phyloP scores from a whole-genome alignment of 2,888 invertebrate genomes.

The Lobophora halterata region DNA sequence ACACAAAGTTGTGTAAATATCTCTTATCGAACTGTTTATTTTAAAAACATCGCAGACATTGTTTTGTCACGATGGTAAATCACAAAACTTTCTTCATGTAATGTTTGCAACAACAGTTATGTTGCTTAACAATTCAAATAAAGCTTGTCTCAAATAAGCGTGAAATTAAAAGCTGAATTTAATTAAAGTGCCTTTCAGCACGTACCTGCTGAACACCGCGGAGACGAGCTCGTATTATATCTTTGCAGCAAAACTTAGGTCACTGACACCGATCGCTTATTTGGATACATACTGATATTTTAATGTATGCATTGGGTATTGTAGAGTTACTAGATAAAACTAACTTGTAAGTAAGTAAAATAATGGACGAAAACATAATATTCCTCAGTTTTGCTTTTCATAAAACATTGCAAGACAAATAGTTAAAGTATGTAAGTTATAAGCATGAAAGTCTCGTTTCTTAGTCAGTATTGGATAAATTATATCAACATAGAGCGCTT shows the following conservation, averaged over 20 bases:
- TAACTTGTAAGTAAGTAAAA: neutral
- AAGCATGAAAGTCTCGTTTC: no score
- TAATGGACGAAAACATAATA: neutral
- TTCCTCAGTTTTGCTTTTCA: neutral
- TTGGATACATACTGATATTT: constrained; percentile 18
- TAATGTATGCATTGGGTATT: constrained; percentile 24
- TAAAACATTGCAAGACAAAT: no score
- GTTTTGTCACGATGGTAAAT: no score
- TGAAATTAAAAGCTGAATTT: constrained; percentile 7
- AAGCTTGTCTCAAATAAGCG: constrained; percentile 3
- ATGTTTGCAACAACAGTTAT: constrained; percentile 6
- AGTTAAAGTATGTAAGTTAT: no score
- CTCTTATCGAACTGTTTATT: no score
- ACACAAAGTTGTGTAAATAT: no score
- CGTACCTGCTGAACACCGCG: constrained; percentile 19
- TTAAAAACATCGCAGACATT: no score
- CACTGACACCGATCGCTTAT: constrained; percentile 24
- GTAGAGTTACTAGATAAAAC: constrained; percentile 12
- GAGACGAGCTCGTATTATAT: constrained; percentile 18
- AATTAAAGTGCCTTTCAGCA: constrained; percentile 14
- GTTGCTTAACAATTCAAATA: constrained; percentile 7
- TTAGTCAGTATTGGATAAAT: no score
- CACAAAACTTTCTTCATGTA: no score
- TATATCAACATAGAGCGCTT: no score
- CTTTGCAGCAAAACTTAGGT: constrained; percentile 25